Percentiles rank a stretch among this genome's conserved stretches.
These are phyloP conservation scores for Tetramorium parvispinum DNA, from an alignment of 1,140 invertebrate species.

Conservation along the genomic window DNA sequence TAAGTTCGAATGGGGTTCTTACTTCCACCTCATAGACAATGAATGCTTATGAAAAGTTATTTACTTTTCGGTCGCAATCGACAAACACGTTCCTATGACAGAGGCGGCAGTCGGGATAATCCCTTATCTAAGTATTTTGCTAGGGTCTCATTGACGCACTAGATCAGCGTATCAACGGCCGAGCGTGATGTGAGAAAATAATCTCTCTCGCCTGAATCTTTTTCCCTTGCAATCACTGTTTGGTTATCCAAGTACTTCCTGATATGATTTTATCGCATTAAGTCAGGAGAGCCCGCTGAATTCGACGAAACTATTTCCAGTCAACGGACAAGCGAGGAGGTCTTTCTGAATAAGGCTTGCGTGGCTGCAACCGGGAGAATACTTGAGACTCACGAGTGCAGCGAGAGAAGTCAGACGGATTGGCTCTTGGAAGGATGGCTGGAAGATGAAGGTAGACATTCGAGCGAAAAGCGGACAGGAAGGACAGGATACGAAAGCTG, in stretches of 20 bases:
- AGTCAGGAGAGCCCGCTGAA: constrained; percentile 57
- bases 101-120: background rate
- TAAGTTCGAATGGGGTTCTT: constrained; percentile 60
- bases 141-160: constrained; percentile 2
- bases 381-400: constrained; percentile 68
- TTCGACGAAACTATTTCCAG: constrained; percentile 65
- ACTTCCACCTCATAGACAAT: constrained; percentile 66
- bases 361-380: constrained; percentile 67
- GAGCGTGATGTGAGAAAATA: constrained; percentile 37
- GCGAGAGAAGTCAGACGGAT: constrained; percentile 72
- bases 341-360: constrained; percentile 71
- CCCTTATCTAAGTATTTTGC: constrained; percentile 23
- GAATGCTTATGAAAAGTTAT: constrained; percentile 38
- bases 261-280: constrained; percentile 66
- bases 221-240: constrained; percentile 28
- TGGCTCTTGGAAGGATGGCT: constrained; percentile 68
- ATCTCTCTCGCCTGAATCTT: background rate
- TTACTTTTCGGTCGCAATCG: constrained; percentile 11
- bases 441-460: constrained; percentile 69
- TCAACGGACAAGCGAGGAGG: constrained; percentile 59
- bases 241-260: constrained; percentile 67
- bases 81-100: background rate
- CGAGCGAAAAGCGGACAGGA: constrained; percentile 52
- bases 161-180: background rate
- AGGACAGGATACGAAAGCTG: constrained; percentile 36